Evolutionary conservation across 2,888 invertebrate species (phyloP).

Genomic region (Agonopterix arenella): DNA sequence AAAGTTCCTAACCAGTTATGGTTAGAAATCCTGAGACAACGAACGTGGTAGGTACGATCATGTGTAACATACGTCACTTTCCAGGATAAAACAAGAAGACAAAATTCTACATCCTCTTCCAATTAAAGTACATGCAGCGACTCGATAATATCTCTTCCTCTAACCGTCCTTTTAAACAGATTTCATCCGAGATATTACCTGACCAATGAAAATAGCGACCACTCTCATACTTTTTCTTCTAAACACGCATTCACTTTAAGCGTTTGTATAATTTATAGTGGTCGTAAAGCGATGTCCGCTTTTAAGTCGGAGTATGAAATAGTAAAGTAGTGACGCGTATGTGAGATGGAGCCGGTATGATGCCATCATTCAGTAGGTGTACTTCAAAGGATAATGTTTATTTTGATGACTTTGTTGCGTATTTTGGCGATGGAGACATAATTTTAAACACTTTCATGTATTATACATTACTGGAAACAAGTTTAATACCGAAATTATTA

Average conservation of each 20-base stretch:
- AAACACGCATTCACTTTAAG: conserved; percentile 23
- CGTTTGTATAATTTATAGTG: conserved; percentile 48
- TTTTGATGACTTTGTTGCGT: conserved; percentile 48
- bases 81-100: no score
- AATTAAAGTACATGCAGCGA: not conserved
- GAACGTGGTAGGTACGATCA: no score
- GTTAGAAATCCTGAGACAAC: no score
- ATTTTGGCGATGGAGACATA: no score
- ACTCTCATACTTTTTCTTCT: conserved; percentile 7
- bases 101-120: no score
- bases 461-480: no score
- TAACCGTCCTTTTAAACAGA: conserved; percentile 20
- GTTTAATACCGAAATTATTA: no score
- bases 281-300: conserved; percentile 55
- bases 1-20: no score
- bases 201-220: conserved; percentile 30
- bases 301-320: conserved; percentile 37
- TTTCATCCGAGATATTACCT: conserved; percentile 38
- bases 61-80: no score
- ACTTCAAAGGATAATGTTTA: conserved; percentile 57
- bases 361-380: conserved; percentile 34
- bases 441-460: no score
- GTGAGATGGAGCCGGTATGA: conserved; percentile 6
- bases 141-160: not conserved
- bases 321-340: conserved; percentile 15